Evolutionary conservation across 2,888 invertebrate species (phyloP).

Genomic region (Dicycla oo): DNA sequence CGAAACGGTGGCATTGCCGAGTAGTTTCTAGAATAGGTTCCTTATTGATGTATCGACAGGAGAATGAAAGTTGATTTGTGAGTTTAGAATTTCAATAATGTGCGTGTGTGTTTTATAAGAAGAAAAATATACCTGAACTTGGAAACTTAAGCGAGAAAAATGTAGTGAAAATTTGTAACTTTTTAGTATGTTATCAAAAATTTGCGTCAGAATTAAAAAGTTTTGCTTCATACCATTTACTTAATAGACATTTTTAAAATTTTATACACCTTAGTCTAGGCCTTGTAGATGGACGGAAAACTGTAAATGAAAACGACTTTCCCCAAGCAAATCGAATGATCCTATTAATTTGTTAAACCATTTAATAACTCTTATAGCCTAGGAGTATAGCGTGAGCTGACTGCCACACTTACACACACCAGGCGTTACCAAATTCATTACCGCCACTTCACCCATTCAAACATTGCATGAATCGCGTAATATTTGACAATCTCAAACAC

Average conservation of each 20-base stretch:
- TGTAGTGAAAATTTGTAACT: not conserved
- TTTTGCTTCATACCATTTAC: too few relatives aligned
- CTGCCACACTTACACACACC: too few relatives aligned
- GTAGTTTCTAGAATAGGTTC: conserved; percentile 70
- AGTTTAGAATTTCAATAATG: conserved; percentile 49
- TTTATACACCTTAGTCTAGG: not conserved
- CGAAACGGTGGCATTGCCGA: conserved; percentile 64
- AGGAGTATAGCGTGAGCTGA: conserved; percentile 33
- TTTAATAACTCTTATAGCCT: not conserved
- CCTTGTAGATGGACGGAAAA: not conserved
- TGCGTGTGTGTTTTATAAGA: conserved; percentile 4
- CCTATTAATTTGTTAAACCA: conserved; percentile 3
- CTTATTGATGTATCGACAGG: conserved; percentile 34
- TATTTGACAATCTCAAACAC: conserved; percentile 56
- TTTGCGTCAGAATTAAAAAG: not conserved
- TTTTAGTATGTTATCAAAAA: not conserved
- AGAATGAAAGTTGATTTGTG: conserved; percentile 55
- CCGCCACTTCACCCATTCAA: conserved; percentile 47
- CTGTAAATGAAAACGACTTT: conserved; percentile 6
- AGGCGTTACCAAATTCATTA: conserved; percentile 58
- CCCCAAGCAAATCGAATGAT: not conserved
- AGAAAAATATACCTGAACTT: not conserved
- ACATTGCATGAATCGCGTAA: conserved; percentile 63
- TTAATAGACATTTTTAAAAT: not conserved
- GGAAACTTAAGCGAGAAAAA: not conserved